A percentile compares a stretch with the other conserved stretches of the same genome.
Conservation (phyloP, 2,113 vertebrate species). For the Cephalopterus ornatus region DNA sequence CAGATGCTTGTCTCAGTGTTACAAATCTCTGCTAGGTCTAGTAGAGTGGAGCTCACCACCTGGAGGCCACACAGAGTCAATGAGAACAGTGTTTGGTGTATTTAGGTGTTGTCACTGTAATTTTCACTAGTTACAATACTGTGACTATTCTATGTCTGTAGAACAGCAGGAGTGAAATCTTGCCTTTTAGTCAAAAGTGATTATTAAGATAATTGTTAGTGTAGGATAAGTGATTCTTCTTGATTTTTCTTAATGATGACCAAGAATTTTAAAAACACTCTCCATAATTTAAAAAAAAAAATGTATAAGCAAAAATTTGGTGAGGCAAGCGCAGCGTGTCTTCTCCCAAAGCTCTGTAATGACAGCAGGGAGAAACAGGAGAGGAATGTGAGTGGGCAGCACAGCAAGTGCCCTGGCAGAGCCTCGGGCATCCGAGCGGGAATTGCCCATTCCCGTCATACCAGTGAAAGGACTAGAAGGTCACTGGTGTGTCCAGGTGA, state of each 20-base stretch:
- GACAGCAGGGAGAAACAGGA: background rate
- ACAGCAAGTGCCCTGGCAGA: background rate
- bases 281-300: background rate
- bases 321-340: fast-evolving
- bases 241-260: background rate
- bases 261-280: background rate
- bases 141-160: background rate
- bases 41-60: background rate
- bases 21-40: background rate
- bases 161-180: background rate
- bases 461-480: background rate
- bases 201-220: background rate
- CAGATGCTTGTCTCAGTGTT: background rate
- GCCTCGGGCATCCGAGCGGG: background rate
- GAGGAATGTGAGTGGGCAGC: background rate
- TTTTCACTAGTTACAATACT: background rate
- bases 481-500: background rate
- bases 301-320: background rate
- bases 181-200: background rate
- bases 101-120: fast-evolving
- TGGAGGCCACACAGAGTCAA: background rate
- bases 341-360: background rate
- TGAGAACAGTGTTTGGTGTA: background rate
- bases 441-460: background rate
- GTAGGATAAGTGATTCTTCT: background rate